Evolutionary conservation across 2,888 invertebrate genomes (phyloP), one percentile per base, ranked within the genome.

Genomic region (Hirtodrosophila duncani): DNA sequence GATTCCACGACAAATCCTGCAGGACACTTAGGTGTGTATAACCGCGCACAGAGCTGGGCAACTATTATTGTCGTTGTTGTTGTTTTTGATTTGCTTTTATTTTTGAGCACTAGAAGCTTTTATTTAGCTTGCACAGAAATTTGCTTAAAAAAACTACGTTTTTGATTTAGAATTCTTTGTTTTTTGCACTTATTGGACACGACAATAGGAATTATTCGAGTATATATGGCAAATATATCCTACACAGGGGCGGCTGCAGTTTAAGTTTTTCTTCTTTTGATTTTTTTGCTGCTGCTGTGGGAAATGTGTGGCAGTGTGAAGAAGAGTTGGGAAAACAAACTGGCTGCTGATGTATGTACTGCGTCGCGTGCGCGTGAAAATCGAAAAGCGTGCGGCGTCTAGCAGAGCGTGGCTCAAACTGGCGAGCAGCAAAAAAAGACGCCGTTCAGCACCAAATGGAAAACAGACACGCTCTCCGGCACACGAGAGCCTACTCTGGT

Each of bases 371-470:
- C 65, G 61, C 61, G 57, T 37, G 36, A n/a, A 3, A 58, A 66
- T 55, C 65, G 57, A 38, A 64, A 65, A 65, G 62, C 70, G 77
- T 78, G 64, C 66, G 74, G 59, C 65, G 60, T 65, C 79, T 68
- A 69, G 61, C 62, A 82, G 66, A 81, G 80, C 68, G 69, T 74
- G 68, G 67, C 75, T 72, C 71, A 64, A 74, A 82, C 82, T 83
- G 75, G 77, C 69, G 77, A 63, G 69, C 71, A 64, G 55, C 53
- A 56, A 37, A 56, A 30, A 21, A 39, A 49, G 41, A 55, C 64
- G 50, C 34, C 31, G 52, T n/a, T 48, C 49, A 44, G 55, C 41
- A 37, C n/a, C 29, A 39, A 46, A 31, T 27, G 31, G 37, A 34
- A 41, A 34, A 20, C 31, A 20, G 6, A 6, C 6, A 27, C 2